Evolutionary conservation across 2,888 invertebrate genomes (phyloP).

Genomic region (Eristalis intricaria): DNA sequence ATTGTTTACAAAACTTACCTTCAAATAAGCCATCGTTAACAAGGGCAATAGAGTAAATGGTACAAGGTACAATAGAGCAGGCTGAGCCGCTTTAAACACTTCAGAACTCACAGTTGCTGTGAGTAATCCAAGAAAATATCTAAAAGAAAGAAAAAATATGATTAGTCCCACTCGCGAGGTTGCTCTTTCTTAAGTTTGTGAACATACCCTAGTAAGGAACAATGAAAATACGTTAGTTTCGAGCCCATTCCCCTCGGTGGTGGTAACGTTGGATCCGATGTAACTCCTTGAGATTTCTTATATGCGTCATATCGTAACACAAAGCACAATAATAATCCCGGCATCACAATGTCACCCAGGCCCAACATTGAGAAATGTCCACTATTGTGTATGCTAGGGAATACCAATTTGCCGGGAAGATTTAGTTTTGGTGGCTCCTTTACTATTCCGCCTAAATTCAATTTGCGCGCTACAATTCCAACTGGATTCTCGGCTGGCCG

Average conservation of each 20-base stretch:
- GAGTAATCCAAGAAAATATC: constrained; percentile 96
- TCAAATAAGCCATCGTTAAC: constrained; percentile 98
- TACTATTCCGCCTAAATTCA: constrained; percentile 94
- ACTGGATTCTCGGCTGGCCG: constrained; percentile 95
- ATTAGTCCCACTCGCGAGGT: not conserved
- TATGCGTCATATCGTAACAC: constrained; percentile 98
- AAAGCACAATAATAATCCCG: constrained; percentile 96
- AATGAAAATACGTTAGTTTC: constrained; percentile 97
- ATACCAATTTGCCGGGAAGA: constrained; percentile 97
- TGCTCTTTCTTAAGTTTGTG: not conserved
- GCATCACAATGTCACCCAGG: constrained; percentile 95
- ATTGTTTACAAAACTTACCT: constrained; percentile 84
- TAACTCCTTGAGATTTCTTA: constrained; percentile 88
- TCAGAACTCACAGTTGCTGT: constrained; percentile 99
- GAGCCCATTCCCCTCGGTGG: constrained; percentile 84
- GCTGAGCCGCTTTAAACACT: constrained; percentile 99
- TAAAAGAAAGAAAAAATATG: constrained; percentile 55
- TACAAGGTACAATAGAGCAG: constrained; percentile 97
- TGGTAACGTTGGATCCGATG: constrained; percentile 83
- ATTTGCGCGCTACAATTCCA: constrained; percentile 94
- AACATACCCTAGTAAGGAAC: constrained; percentile 93
- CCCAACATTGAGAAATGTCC: constrained; percentile 99
- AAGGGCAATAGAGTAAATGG: constrained; percentile 98
- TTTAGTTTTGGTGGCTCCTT: constrained; percentile 97
- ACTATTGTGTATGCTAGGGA: constrained; percentile 97